Conservation (phyloP, 2,888 invertebrate species). For the Vanessa cardui region DNA sequence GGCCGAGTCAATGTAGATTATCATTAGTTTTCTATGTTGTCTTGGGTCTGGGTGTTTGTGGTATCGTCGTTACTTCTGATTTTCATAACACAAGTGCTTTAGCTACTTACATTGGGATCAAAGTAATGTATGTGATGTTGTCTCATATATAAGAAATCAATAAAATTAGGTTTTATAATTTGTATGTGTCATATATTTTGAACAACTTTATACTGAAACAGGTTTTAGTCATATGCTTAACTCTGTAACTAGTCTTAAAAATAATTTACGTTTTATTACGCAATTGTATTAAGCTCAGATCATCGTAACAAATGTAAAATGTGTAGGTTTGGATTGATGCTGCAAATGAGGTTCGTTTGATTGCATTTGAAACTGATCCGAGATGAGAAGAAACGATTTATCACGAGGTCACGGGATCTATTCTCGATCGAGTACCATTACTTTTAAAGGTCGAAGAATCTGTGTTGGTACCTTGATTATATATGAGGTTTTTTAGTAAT, state of each 20-base stretch:
- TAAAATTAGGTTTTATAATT: no score
- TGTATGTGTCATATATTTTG: no score
- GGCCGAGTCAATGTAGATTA: no score
- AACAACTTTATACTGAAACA: no score
- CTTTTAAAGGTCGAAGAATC: conserved; percentile 32
- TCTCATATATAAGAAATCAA: no score
- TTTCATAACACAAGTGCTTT: no score
- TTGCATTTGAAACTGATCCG: conserved; percentile 48
- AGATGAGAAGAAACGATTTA: conserved; percentile 42
- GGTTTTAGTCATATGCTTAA: neutral
- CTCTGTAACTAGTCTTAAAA: neutral
- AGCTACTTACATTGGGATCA: no score
- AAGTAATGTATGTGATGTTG: no score
- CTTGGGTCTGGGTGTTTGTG: no score
- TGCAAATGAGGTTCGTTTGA: conserved; percentile 47
- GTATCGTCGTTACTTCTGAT: no score
- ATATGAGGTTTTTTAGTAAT: neutral
- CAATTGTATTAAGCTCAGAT: conserved; percentile 33
- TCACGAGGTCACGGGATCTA: conserved; percentile 44
- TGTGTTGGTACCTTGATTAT: neutral
- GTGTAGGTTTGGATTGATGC: conserved; percentile 56
- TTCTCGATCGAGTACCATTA: conserved; percentile 35
- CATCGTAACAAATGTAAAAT: conserved; percentile 28
- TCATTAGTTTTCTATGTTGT: no score
- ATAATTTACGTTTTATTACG: neutral